Evolutionary conservation across 2,113 vertebrate species (phyloP).

Genomic region (Siniperca knerii): DNA sequence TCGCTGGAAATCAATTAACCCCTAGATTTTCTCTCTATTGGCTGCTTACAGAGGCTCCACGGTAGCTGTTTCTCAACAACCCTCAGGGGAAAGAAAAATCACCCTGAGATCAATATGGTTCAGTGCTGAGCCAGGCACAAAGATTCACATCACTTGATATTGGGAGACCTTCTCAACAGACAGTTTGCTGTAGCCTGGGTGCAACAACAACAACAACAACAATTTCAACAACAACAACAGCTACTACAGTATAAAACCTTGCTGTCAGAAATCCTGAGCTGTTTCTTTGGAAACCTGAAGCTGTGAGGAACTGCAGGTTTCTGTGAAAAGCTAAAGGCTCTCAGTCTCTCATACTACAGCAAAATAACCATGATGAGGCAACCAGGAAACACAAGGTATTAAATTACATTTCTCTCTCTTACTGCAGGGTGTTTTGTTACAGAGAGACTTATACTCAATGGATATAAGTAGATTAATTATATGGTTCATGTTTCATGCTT

Average conservation of each 20-base stretch:
- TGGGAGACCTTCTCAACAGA: constrained; percentile 18
- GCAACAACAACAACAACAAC: neutral
- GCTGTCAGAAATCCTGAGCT: neutral
- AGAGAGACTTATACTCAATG: neutral
- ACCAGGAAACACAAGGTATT: constrained; percentile 13
- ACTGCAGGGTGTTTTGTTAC: constrained; percentile 32
- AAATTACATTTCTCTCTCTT: constrained; percentile 44
- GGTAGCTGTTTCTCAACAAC: constrained; percentile 10
- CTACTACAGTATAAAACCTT: neutral
- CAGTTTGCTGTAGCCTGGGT: neutral
- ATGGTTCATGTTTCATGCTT: constrained; percentile 26
- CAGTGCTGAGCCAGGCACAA: constrained; percentile 31
- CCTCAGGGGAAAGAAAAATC: constrained; percentile 31
- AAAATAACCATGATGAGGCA: constrained; percentile 10
- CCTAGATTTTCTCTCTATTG: constrained; percentile 18
- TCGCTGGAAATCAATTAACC: constrained; percentile 27
- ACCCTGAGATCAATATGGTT: constrained; percentile 46
- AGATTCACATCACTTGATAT: constrained; percentile 28
- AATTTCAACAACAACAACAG: neutral
- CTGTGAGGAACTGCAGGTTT: constrained; percentile 4
- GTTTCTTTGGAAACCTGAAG: constrained; percentile 15
- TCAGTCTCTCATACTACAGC: constrained; percentile 13
- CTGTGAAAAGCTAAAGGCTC: constrained; percentile 27
- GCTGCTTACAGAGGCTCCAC: constrained; percentile 12
- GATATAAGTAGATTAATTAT: constrained; percentile 25